A percentile compares a stretch with the other conserved stretches of the same genome.
Conservation (phyloP, 1,140 invertebrate species). For the Trigoniulus corallinus region DNA sequence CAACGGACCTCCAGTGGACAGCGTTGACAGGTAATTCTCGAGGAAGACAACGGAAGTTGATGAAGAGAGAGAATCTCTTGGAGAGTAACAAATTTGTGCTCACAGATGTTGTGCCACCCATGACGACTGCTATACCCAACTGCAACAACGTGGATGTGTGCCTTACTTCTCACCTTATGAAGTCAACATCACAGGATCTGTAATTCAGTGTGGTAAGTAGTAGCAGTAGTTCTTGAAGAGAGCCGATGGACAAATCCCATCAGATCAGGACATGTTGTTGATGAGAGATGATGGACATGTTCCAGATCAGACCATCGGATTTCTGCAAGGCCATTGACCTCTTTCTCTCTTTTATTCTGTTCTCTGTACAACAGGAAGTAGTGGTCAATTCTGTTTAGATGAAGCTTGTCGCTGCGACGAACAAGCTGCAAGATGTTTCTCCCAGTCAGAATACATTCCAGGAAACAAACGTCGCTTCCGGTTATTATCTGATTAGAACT, state of each 20-base stretch:
- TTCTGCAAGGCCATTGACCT: too few relatives aligned
- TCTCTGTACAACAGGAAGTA: background rate
- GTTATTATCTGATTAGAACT: background rate
- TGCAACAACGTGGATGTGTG: background rate
- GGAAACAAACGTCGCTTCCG: background rate
- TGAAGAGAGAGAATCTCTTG: background rate
- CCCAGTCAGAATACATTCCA: background rate
- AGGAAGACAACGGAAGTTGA: background rate
- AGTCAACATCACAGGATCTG: background rate
- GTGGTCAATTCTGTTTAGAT: background rate
- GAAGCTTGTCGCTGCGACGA: background rate
- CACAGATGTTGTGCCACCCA: background rate
- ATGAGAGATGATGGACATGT: too few relatives aligned
- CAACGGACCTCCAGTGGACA: constrained; percentile 12
- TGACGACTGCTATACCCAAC: background rate
- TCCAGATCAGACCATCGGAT: too few relatives aligned
- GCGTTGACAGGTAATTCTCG: constrained; percentile 7
- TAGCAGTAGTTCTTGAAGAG: background rate
- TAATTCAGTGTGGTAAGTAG: background rate
- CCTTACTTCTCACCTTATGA: background rate
- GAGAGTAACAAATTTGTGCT: background rate
- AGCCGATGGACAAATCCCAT: too few relatives aligned
- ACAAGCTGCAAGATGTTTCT: background rate
- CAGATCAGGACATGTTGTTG: too few relatives aligned
- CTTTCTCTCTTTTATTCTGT: background rate